Percentiles rank a stretch among this genome's conserved stretches.
Conservation (phyloP, 2,113 vertebrate species). For the Elephantulus edwardii region DNA sequence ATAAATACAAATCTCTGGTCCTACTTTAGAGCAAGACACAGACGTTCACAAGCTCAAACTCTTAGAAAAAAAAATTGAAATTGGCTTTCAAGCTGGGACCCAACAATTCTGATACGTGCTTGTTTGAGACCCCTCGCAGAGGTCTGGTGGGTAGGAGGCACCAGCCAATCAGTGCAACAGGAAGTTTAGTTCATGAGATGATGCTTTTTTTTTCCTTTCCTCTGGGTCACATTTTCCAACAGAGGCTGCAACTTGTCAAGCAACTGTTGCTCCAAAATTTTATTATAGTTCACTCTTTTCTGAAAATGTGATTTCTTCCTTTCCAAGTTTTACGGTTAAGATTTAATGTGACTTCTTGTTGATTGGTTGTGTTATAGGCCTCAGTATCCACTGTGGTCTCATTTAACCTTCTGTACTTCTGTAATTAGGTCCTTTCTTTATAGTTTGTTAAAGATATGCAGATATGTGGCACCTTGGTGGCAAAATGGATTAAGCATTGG, state of each 20-base stretch:
- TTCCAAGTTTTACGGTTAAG: neutral
- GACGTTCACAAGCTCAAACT: no score
- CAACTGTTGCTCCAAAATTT: neutral
- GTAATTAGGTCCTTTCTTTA: neutral
- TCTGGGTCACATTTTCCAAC: neutral
- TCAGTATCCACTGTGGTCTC: neutral
- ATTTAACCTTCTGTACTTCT: neutral
- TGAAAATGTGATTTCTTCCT: neutral
- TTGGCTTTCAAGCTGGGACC: fast-evolving
- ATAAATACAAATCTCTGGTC: neutral
- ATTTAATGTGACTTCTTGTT: neutral
- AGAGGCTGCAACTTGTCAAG: neutral
- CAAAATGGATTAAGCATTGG: no score
- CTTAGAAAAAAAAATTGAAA: neutral
- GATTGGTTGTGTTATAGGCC: neutral
- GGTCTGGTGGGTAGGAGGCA: fast-evolving
- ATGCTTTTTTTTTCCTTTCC: neutral
- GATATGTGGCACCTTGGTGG: no score
- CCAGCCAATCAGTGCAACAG: neutral
- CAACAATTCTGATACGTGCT: neutral
- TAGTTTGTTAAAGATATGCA: neutral
- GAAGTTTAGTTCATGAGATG: neutral
- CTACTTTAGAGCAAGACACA: neutral
- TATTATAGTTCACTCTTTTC: neutral
- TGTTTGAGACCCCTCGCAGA: neutral